Percentiles rank a stretch among this genome's conserved stretches.
Evolutionary conservation across 2,797 vertebrate genomes (phyloP).

Genomic region (Pangasius larnaudii): DNA sequence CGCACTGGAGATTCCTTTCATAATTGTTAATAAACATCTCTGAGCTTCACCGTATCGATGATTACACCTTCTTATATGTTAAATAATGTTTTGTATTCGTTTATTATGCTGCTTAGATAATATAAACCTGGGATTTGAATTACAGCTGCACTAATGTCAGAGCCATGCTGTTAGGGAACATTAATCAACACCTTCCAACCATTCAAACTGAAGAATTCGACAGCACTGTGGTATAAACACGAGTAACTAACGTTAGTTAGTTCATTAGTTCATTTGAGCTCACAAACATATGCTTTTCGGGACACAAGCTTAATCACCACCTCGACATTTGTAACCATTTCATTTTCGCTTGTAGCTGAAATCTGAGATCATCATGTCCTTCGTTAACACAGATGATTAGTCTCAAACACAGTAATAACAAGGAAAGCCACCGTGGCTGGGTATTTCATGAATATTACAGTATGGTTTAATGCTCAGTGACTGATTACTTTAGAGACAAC

Average conservation of each 20-base stretch:
- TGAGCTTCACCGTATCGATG: neutral
- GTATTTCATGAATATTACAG: neutral
- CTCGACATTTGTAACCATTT: conserved; percentile 11
- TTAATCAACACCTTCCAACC: neutral
- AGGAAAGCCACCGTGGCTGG: neutral
- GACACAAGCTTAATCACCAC: conserved; percentile 1
- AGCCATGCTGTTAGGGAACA: neutral
- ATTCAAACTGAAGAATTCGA: neutral
- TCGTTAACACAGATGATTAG: conserved; percentile 5
- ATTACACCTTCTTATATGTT: neutral
- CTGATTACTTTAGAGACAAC: conserved; percentile 24
- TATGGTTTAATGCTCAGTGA: neutral
- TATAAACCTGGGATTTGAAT: neutral
- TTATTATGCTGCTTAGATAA: neutral
- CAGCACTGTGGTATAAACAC: neutral
- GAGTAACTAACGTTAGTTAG: neutral
- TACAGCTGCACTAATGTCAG: neutral
- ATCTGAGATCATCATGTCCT: neutral
- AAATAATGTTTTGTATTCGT: neutral
- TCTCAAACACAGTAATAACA: neutral
- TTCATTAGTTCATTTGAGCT: neutral
- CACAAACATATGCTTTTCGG: neutral
- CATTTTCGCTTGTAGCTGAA: neutral
- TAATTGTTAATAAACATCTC: neutral
- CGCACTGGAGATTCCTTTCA: neutral